Evolutionary conservation across 2,888 invertebrate species (phyloP), one percentile per base, ranked within the genome.

Genomic region (Xanthia icteritia): DNA sequence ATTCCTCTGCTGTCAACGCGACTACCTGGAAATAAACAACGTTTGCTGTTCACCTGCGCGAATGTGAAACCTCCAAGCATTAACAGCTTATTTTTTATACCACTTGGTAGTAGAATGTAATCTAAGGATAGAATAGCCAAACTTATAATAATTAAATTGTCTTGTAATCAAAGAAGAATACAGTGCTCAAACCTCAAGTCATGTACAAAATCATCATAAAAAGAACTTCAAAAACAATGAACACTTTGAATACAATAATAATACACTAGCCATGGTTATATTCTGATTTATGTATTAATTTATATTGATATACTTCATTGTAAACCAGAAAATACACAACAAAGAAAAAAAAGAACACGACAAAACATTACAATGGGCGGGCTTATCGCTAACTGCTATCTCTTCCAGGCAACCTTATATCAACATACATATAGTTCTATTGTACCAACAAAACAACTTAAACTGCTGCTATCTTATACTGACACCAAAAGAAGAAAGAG

Each of bases 31-130:
- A n/a, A n/a, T n/a, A n/a, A n/a, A n/a, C n/a, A n/a, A n/a, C 77
- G 36, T 48, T 66, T 87, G 85, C 0, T 17, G 48, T 60, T 80
- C 66, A 5, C 5, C 65, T 86, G 84, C 0, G 88, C 81, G 48
- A 88, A 92, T 0, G 91, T 91, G 73, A 78, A 91, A 0, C 89
- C 88, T 9, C 80, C 82, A 20, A 86, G 63, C 86, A 90, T 86
- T 0, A 90, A 45, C 11, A 90, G 56, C 2, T 68, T 73, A 31
- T 83, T 81, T 20, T 85, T 87, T 0, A 48, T 60, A 23, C 85
- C 73, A 39, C 77, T 65, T 45, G 85, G 85, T 58, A 89, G 83
- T 2, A 89, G 73, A 5, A 76, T 76, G 58, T 76, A 76, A 60
- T 76, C 76, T 76, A 45, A 20, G 20, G 27, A 65, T 23, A 27